Conservation (phyloP, 2,797 vertebrate species). For the Pangasius djambal region DNA sequence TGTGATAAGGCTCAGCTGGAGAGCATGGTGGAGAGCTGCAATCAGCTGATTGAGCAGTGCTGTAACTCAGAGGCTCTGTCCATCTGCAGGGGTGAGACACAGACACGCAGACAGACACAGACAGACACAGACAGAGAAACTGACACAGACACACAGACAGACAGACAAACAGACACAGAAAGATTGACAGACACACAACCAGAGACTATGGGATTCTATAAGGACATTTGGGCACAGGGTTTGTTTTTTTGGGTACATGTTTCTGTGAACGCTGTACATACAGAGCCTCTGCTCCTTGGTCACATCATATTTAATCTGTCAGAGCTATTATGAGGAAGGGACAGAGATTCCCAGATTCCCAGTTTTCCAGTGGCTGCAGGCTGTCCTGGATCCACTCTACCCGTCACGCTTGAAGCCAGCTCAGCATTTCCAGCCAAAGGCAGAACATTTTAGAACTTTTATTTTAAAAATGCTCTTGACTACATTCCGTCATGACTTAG, state of each 20-base stretch:
- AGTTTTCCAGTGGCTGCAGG: not conserved
- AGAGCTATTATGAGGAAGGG: not conserved
- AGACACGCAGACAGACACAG: not conserved
- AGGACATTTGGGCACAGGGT: not conserved
- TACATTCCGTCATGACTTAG: not conserved
- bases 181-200: not conserved
- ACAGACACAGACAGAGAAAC: not conserved
- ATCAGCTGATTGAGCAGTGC: constrained; percentile 96
- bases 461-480: not conserved
- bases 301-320: not conserved
- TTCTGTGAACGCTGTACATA: not conserved
- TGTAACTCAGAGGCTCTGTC: constrained; percentile 92
- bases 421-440: not conserved
- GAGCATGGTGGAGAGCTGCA: constrained; percentile 89
- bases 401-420: not conserved
- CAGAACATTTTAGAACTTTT: not conserved
- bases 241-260: not conserved
- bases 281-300: not conserved
- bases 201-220: not conserved
- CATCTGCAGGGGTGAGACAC: constrained; percentile 84
- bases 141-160: not conserved
- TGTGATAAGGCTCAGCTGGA: constrained; percentile 95
- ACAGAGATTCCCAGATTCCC: not conserved
- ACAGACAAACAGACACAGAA: not conserved
- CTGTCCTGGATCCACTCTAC: not conserved